A percentile compares a stretch with the other conserved stretches of the same genome.
Evolutionary conservation across 2,113 vertebrate genomes (phyloP).

Genomic region (Cyrtonyx montezumae): DNA sequence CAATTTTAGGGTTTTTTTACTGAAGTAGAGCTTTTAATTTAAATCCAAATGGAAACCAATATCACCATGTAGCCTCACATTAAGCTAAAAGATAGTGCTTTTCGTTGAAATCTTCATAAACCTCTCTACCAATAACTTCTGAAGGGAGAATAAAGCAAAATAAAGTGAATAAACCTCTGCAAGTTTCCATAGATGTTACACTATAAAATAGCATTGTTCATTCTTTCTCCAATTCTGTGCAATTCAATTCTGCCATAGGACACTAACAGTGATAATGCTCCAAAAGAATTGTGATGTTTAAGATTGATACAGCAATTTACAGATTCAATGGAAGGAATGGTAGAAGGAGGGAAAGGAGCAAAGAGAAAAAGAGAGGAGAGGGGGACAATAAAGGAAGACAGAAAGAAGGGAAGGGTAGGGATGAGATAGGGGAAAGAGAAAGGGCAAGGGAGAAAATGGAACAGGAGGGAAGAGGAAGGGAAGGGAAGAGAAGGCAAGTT

Average conservation of each 20-base stretch:
- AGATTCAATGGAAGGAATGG: neutral
- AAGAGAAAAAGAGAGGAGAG: neutral
- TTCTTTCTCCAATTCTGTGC: neutral
- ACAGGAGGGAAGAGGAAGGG: no score
- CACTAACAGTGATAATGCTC: neutral
- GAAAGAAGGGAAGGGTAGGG: no score
- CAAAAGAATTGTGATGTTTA: neutral
- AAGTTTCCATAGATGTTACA: neutral
- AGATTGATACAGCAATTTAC: neutral
- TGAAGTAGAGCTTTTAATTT: neutral
- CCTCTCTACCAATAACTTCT: neutral
- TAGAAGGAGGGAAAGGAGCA: no score
- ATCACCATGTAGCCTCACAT: neutral
- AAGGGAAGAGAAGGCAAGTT: neutral
- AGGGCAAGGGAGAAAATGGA: neutral
- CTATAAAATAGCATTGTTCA: neutral
- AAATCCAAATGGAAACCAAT: neutral
- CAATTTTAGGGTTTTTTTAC: neutral
- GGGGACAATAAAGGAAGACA: neutral
- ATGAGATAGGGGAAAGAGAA: neutral
- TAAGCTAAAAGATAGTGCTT: neutral
- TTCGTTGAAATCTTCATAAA: slow-evolving; percentile 21
- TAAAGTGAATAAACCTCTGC: neutral
- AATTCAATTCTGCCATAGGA: neutral
- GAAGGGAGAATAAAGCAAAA: neutral